Base-by-base conservation (phyloP, 1,140 invertebrate species). In the Macrostomum lignano region DNA sequence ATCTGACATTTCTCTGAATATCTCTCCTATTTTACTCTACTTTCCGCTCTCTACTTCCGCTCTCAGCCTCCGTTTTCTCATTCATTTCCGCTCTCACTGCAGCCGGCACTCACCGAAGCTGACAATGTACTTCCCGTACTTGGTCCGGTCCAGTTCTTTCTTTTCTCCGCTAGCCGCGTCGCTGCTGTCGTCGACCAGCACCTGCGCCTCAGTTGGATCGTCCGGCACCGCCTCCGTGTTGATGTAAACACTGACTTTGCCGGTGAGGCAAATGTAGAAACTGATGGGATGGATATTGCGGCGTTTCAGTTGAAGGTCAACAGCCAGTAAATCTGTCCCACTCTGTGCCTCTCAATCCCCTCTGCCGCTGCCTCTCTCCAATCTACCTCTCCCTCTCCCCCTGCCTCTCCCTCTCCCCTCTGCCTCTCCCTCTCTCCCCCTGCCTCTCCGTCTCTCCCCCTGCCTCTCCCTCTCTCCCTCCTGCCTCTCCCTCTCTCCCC, bases 211-310 rank as follows among this genome's bases (percentile, higher is more conserved):
- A 23, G 38, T 35, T 14, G 37, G 26, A 26, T 37, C 31, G 21
- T 44, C 42, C 9, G 42, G 21, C 7, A 42, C 36, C 13, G 34
- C 21, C 30, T 40, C 26, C 19, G 26, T 40, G 30, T 43, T 44
- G 30, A 45, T 40, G 35, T 44, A 44, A 22, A 45, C 37, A 10
- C 40, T 40, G 4, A 45, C 43, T 7, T 26, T 34, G 7, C 44
- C 44, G 13, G 28, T 29, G 6, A 45, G 31, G 10, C 42, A 38
- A 17, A 45, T 39, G 33, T 38, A 45, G 34, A 45, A 45, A 30
- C 43, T 44, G 25, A 17, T 35, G 38, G 24, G 17, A 39, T 7
- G 19, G 33, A 30, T 28, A 28, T 15, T 15, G 4, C 9, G 17
- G n/a, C 15, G 14, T 9, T 9, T 24, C 13, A 24, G 13, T 9